Conservation (phyloP, 2,797 vertebrate species). For the Tadarida brasiliensis region DNA sequence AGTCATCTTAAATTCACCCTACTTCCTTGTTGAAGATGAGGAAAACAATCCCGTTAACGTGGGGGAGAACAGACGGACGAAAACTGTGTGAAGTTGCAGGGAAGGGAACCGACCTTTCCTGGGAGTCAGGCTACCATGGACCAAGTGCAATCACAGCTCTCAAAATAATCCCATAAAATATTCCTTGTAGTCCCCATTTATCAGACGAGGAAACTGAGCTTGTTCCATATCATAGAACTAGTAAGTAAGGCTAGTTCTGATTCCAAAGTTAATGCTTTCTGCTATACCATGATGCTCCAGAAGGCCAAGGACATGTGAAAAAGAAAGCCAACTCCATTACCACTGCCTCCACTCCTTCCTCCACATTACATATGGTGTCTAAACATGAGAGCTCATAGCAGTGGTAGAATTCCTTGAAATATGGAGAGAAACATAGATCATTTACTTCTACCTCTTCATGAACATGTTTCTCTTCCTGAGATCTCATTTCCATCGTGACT, state of each 20-base stretch:
- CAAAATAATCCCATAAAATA: background rate
- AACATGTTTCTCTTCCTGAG: background rate
- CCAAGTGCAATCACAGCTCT: background rate
- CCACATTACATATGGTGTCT: too few species aligned
- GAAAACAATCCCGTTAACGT: background rate
- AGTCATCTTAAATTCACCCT: background rate
- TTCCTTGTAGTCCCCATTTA: background rate
- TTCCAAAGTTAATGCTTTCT: background rate
- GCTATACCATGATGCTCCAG: too few species aligned
- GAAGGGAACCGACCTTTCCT: background rate
- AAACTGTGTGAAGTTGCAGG: rapidly evolving
- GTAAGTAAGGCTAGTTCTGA: background rate
- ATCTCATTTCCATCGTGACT: background rate
- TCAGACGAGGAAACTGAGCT: background rate
- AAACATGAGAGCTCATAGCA: background rate
- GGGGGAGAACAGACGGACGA: background rate
- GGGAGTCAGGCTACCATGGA: too few species aligned
- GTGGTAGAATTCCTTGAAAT: background rate
- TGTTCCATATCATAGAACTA: background rate
- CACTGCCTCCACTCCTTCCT: background rate
- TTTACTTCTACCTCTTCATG: background rate
- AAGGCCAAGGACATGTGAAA: too few species aligned
- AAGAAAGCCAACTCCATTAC: background rate
- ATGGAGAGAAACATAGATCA: background rate
- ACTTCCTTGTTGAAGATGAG: background rate